Percentiles rank a stretch among this genome's conserved stretches.
Evolutionary conservation across 2,888 invertebrate species (phyloP).

Genomic region (Zygogramma bicolorata): DNA sequence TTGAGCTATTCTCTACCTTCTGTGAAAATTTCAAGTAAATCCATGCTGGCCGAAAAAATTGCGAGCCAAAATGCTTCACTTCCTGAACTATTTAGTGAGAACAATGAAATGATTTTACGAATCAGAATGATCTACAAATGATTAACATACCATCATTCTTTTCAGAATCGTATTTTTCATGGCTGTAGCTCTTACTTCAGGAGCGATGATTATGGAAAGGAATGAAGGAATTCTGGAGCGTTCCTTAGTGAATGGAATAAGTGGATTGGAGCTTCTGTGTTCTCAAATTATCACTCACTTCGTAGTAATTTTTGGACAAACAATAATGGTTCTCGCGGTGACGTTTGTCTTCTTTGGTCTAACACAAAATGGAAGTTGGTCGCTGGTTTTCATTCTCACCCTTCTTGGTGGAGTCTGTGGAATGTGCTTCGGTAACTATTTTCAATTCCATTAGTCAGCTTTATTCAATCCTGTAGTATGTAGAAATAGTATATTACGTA

Average conservation of each 20-base stretch:
- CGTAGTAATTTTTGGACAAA: constrained; percentile 87
- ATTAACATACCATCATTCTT: too few species aligned
- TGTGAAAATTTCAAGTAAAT: too few species aligned
- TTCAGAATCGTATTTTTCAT: constrained; percentile 91
- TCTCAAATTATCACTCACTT: constrained; percentile 91
- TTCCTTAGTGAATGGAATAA: constrained; percentile 86
- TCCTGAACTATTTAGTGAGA: too few species aligned
- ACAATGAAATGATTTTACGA: too few species aligned
- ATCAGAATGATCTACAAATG: too few species aligned
- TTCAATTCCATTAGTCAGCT: too few species aligned
- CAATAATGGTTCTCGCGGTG: constrained; percentile 81
- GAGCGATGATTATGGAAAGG: constrained; percentile 88
- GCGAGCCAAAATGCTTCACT: too few species aligned
- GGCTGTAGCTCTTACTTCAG: constrained; percentile 92
- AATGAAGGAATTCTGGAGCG: constrained; percentile 93
- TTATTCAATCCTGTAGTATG: too few species aligned
- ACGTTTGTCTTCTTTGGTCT: constrained; percentile 83
- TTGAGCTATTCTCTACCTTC: too few species aligned
- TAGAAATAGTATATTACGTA: too few species aligned
- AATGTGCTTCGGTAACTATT: constrained; percentile 84
- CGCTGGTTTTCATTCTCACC: constrained; percentile 80
- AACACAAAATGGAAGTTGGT: constrained; percentile 81
- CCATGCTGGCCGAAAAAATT: too few species aligned
- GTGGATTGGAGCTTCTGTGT: constrained; percentile 85
- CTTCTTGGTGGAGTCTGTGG: constrained; percentile 90